Evolutionary conservation across 2,888 invertebrate genomes (phyloP).

Genomic region (Orchesellides sinensis): DNA sequence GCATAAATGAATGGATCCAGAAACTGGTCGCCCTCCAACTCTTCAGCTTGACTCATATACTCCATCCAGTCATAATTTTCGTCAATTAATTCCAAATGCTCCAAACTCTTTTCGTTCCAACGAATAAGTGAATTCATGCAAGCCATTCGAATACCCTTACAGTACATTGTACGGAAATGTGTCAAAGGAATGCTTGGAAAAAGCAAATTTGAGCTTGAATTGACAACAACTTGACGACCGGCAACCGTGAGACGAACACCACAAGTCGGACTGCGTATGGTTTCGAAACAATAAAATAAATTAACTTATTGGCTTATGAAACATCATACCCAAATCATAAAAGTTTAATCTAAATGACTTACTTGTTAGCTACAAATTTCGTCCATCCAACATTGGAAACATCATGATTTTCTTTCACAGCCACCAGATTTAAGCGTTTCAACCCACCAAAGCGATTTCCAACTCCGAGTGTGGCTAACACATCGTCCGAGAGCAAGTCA

Average conservation of each 20-base stretch:
- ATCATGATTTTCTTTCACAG: conserved; percentile 62
- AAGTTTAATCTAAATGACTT: conserved; percentile 24
- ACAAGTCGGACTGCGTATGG: conserved; percentile 70
- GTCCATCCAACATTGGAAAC: conserved; percentile 72
- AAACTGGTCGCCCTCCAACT: conserved; percentile 68
- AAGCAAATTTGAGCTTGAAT: conserved; percentile 69
- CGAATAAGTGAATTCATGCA: conserved; percentile 71
- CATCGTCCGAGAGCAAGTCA: conserved; percentile 69
- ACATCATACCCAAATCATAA: neutral
- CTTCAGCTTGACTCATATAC: conserved; percentile 69
- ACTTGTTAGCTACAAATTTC: conserved; percentile 69
- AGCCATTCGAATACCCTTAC: conserved; percentile 70
- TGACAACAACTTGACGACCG: conserved; percentile 66
- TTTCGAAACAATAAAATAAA: no score
- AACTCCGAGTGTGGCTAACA: conserved; percentile 67
- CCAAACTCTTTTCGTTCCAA: conserved; percentile 72
- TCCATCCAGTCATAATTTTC: conserved; percentile 73
- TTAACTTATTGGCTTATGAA: no score
- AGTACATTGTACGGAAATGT: conserved; percentile 73
- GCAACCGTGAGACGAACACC: conserved; percentile 70
- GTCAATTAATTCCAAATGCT: conserved; percentile 72
- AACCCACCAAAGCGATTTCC: conserved; percentile 65
- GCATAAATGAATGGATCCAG: conserved; percentile 74
- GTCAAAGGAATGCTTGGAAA: conserved; percentile 71
- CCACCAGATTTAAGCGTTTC: conserved; percentile 69